Percentiles rank a stretch among this genome's conserved stretches.
Evolutionary conservation across 2,113 vertebrate species (phyloP).

Genomic region (cat (Felis catus)): DNA sequence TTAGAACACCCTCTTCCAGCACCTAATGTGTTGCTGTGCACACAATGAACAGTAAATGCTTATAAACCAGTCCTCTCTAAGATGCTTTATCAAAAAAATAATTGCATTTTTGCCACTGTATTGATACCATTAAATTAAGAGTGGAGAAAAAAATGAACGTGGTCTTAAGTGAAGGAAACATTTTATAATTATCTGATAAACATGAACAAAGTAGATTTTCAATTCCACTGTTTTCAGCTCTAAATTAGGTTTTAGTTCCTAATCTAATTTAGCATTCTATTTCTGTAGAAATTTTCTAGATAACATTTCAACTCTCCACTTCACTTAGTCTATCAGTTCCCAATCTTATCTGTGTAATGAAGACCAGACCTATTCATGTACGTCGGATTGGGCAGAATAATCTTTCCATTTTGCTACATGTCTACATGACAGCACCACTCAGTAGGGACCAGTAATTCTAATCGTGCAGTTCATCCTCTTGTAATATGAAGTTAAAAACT

Average conservation of each 20-base stretch:
- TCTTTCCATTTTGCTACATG: background rate
- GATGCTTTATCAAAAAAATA: background rate
- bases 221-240: background rate
- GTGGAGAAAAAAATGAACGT: background rate
- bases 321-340: background rate
- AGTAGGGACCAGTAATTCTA: background rate
- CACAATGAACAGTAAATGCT: background rate
- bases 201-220: background rate
- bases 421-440: background rate
- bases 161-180: background rate
- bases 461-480: background rate
- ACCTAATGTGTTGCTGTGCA: background rate
- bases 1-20: background rate
- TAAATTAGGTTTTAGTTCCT: conserved; percentile 1
- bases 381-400: background rate
- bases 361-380: background rate
- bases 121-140: background rate
- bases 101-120: background rate
- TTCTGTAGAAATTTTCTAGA: background rate
- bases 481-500: background rate
- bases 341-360: background rate
- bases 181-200: conserved; percentile 24
- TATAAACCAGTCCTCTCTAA: background rate
- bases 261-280: conserved; percentile 33
- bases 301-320: background rate